These are phyloP conservation scores for Drosophila parvula DNA, from an alignment of 1,140 invertebrate species.

Conservation along the genomic window DNA sequence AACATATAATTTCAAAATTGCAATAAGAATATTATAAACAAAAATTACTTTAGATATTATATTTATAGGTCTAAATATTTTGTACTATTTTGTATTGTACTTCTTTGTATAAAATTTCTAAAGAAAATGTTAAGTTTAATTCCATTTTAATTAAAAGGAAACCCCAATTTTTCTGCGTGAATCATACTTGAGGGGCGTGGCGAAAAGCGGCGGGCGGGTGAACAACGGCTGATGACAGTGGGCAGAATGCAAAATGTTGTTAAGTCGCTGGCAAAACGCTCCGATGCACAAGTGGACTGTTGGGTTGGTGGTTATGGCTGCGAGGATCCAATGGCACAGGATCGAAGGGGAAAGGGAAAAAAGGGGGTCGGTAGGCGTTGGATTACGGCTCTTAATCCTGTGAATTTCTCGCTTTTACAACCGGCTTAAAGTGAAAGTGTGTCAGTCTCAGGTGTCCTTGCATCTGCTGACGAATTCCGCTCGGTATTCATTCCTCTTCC, in stretches of 20 bases:
- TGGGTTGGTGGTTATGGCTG: conserved; percentile 47
- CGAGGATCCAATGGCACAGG: conserved; percentile 14
- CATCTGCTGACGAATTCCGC: conserved; percentile 39
- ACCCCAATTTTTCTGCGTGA: background rate
- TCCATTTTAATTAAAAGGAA: background rate
- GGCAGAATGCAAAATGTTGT: conserved; percentile 55
- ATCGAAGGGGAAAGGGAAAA: background rate
- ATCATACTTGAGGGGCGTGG: background rate
- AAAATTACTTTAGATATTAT: no score
- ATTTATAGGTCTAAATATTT: no score
- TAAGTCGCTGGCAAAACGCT: conserved; percentile 51
- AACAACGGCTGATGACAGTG: conserved; percentile 50
- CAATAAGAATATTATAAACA: no score
- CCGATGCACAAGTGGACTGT: conserved; percentile 53
- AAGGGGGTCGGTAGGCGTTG: conserved; percentile 20
- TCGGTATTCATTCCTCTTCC: conserved; percentile 22
- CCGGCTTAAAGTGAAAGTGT: conserved; percentile 53
- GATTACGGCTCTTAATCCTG: conserved; percentile 52
- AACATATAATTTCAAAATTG: no score
- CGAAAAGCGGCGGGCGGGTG: background rate
- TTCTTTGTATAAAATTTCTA: no score
- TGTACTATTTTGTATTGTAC: no score
- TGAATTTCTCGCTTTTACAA: conserved; percentile 55
- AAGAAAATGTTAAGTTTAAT: no score
- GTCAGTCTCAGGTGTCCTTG: conserved; percentile 52